phyloP scores from a whole-genome alignment of 1,140 invertebrate species.

The Pogonomyrmex barbatus region DNA sequence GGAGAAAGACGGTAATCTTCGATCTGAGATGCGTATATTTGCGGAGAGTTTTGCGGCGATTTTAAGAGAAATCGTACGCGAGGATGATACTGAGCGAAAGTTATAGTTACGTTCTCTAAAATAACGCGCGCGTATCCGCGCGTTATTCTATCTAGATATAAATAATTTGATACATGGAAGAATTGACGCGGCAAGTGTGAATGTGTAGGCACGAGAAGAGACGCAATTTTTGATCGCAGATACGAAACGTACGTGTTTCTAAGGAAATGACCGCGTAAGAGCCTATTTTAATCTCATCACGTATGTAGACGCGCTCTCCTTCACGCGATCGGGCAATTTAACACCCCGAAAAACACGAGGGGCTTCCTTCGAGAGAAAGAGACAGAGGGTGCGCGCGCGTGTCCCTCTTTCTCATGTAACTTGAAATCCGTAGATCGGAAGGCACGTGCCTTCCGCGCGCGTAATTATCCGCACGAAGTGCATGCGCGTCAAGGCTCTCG shows the following conservation, averaged over 20 bases:
- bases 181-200: not conserved
- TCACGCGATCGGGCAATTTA: conserved; percentile 70
- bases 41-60: not conserved
- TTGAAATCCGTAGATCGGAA: conserved; percentile 65
- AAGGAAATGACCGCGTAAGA: conserved; percentile 56
- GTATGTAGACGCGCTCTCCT: conserved; percentile 51
- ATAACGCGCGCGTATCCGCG: not conserved
- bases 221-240: conserved; percentile 23
- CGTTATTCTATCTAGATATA: conserved; percentile 2
- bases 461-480: conserved; percentile 74
- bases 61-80: not conserved
- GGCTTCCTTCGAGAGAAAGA: conserved; percentile 58
- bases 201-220: not conserved
- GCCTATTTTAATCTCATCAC: conserved; percentile 49
- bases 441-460: conserved; percentile 67
- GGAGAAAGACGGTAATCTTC: not conserved
- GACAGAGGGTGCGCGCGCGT: not conserved
- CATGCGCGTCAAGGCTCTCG: conserved; percentile 65
- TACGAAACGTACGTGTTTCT: conserved; percentile 36
- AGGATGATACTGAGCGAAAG: not conserved
- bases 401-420: not conserved
- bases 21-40: not conserved
- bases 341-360: conserved; percentile 37
- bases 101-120: not conserved
- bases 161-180: not conserved